Percentiles rank a stretch among this genome's conserved stretches.
phyloP scores from a whole-genome alignment of 1,140 invertebrate genomes.

The Notospermus geniculatus region DNA sequence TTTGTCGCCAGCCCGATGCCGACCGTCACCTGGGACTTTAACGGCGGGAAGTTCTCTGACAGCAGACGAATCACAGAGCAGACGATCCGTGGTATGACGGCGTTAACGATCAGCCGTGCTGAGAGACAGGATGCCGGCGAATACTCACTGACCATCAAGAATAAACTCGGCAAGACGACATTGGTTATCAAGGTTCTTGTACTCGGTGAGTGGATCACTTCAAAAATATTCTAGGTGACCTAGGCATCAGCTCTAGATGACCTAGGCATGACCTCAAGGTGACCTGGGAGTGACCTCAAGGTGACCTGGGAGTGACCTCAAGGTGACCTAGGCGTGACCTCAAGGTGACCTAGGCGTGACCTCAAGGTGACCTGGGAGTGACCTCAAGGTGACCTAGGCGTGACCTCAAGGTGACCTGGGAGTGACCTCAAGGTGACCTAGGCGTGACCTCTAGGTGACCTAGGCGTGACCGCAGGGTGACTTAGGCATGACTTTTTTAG shows the following conservation, averaged over 20 bases:
- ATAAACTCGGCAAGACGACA: conserved; percentile 91
- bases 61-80: conserved; percentile 48
- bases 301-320: too few species aligned
- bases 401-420: conserved; percentile 90
- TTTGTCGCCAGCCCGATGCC: conserved; percentile 51
- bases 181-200: conserved; percentile 95
- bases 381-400: too few species aligned
- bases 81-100: conserved; percentile 51
- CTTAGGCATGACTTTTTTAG: conserved; percentile 38
- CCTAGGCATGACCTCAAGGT: too few species aligned
- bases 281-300: too few species aligned
- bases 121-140: conserved; percentile 89
- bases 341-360: too few species aligned
- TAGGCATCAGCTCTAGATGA: too few species aligned
- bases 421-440: conserved; percentile 90
- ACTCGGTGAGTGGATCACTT: conserved; percentile 64
- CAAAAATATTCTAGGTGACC: background rate
- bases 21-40: conserved; percentile 49
- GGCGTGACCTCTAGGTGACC: conserved; percentile 77
- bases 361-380: too few species aligned
- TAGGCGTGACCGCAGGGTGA: conserved; percentile 65
- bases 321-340: too few species aligned
- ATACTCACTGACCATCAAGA: conserved; percentile 91
- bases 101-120: conserved; percentile 84
- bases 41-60: conserved; percentile 44